Percentiles rank a stretch among this genome's conserved stretches.
Evolutionary conservation across 2,113 vertebrate genomes (phyloP).

Genomic region (Clinocottus analis): DNA sequence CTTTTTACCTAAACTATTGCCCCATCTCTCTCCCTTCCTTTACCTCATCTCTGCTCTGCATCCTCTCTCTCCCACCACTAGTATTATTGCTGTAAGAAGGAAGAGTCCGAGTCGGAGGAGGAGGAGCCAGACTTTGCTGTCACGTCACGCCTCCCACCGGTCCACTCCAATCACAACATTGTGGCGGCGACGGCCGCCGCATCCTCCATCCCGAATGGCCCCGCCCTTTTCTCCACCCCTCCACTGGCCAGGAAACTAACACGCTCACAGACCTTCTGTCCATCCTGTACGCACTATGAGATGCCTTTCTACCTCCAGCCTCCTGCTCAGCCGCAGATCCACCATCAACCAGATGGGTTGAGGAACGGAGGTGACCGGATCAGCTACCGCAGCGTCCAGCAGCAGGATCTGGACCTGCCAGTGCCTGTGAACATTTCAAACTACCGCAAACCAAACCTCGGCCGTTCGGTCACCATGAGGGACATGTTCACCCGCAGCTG

Average conservation of each 20-base stretch:
- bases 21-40: neutral
- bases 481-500: slow-evolving; percentile 95
- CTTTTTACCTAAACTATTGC: neutral
- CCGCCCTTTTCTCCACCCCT: slow-evolving; percentile 86
- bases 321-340: slow-evolving; percentile 83
- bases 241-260: slow-evolving; percentile 86
- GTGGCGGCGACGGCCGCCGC: slow-evolving; percentile 84
- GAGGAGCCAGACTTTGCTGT: slow-evolving; percentile 97
- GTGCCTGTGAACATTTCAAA: slow-evolving; percentile 82
- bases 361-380: slow-evolving; percentile 89
- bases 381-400: slow-evolving; percentile 87
- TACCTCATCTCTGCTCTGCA: neutral
- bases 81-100: slow-evolving; percentile 98
- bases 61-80: slow-evolving; percentile 56
- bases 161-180: slow-evolving; percentile 92
- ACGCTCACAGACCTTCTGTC: slow-evolving; percentile 88
- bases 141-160: slow-evolving; percentile 90
- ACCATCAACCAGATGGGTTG: slow-evolving; percentile 83
- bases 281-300: slow-evolving; percentile 89
- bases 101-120: slow-evolving; percentile 95
- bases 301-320: slow-evolving; percentile 94
- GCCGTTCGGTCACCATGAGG: slow-evolving; percentile 93
- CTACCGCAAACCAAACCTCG: slow-evolving; percentile 91
- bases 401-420: slow-evolving; percentile 89
- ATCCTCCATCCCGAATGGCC: slow-evolving; percentile 88